Conservation (phyloP, 2,113 vertebrate species). For the Gadus macrocephalus region DNA sequence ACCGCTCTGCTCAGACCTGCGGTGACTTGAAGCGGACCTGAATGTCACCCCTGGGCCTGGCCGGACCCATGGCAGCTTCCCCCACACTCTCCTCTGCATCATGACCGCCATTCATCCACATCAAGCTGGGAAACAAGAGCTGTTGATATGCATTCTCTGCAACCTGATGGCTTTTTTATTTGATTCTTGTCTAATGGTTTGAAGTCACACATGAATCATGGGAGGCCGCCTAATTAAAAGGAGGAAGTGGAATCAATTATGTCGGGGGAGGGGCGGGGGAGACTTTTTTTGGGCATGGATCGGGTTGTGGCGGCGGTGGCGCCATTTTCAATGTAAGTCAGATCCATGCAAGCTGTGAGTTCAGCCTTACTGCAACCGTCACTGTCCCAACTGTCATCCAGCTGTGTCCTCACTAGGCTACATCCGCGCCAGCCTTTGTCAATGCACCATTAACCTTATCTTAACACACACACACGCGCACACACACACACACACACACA, state of each 20-base stretch:
- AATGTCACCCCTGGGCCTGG: background rate
- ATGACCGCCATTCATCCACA: slow-evolving; percentile 20
- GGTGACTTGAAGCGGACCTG: background rate
- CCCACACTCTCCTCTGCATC: background rate
- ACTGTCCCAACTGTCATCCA: background rate
- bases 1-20: background rate
- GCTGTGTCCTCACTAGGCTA: too few species aligned
- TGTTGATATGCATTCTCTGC: slow-evolving; percentile 4
- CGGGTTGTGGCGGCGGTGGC: slow-evolving; percentile 35
- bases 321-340: slow-evolving; percentile 36
- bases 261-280: slow-evolving; percentile 28
- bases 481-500: background rate
- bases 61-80: background rate
- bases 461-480: background rate
- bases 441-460: background rate
- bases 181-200: slow-evolving; percentile 22
- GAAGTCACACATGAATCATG: slow-evolving; percentile 60
- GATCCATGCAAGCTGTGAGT: slow-evolving; percentile 36
- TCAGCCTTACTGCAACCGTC: slow-evolving; percentile 27
- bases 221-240: slow-evolving; percentile 63
- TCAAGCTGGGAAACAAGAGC: slow-evolving; percentile 13
- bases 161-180: slow-evolving; percentile 19
- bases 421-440: background rate
- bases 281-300: background rate
- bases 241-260: slow-evolving; percentile 61